Base-by-base conservation (phyloP, 2,113 vertebrate genomes). In the Periophthalmus modestus region DNA sequence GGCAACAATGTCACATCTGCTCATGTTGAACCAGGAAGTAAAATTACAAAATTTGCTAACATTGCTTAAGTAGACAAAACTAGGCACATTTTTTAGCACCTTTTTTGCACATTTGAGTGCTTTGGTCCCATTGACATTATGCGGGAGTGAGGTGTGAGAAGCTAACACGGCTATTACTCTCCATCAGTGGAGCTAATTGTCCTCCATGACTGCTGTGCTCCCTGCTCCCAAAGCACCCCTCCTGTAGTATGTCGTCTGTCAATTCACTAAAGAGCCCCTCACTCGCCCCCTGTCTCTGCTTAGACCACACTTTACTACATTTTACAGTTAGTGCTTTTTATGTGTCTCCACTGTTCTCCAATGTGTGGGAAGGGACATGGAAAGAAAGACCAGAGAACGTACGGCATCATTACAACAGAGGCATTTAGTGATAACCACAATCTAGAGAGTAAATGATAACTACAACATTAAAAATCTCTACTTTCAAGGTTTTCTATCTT, bases 131-230 rank as follows among this genome's bases (percentile, higher is more conserved):
- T 61, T 48, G 28, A 66, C 69, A 54, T 68, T 76, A 2, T 21
- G 0, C 48, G 33, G 59, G 58, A 5, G 71, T 43, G 54, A 23
- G 46, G 9, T 47, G 46, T 69, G 46, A 61, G 36, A 75, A 66
- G 78, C 66, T 58, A 75, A 61, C 69, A 63, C 39, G 3, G 28
- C 28, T 28, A 28, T 28, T 46, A 57, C 54, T 28, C 68, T 80
- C 68, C 74, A 79, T 86, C 78, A 80, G 63, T 15, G 61, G 7
- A 24, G 74, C 33, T 75, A 63, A 65, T 77, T 84, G 75, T 74
- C 73, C 79, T 66, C 74, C 34, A 47, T 72, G 70, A 71, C 15
- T 19, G 48, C 75, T 23, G 0, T 55, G 79, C 62, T 68, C 66
- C 39, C 52, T 24, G 68, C 74, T 72, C 61, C 71, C 75, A 70